Conservation (phyloP, 2,797 vertebrate species). For the Tamandua tetradactyla region DNA sequence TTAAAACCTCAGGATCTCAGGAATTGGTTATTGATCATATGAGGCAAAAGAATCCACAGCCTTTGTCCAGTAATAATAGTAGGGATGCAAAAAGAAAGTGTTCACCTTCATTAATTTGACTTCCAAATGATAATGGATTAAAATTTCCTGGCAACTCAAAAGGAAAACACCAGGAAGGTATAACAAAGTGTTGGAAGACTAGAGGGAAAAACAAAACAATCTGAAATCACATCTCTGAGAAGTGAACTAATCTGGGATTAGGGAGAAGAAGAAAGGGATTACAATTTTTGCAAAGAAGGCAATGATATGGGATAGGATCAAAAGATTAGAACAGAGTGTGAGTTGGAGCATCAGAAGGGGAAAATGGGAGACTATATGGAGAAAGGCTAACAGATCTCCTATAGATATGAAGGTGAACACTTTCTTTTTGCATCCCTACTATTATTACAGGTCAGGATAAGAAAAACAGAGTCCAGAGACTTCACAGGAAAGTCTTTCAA, state of each 20-base stretch:
- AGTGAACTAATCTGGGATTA: not conserved
- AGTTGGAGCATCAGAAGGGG: not conserved
- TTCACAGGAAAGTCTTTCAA: no score
- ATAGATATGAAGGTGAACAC: no score
- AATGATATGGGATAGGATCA: not conserved
- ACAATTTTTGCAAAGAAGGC: rapidly evolving
- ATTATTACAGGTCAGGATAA: no score
- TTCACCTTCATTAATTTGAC: not conserved
- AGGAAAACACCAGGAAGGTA: not conserved
- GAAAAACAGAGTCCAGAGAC: no score
- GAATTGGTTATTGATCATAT: no score
- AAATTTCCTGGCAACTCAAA: not conserved
- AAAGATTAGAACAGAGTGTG: not conserved
- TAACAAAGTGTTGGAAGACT: not conserved
- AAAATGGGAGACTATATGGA: not conserved
- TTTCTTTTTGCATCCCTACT: no score
- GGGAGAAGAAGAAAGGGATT: not conserved
- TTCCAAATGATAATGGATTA: not conserved
- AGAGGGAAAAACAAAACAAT: not conserved
- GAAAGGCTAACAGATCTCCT: not conserved
- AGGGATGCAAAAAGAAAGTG: not conserved
- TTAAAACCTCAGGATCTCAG: no score
- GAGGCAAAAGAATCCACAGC: no score
- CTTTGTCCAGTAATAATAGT: no score
- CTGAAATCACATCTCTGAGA: not conserved